These are phyloP conservation scores for Muschampia plurimacula DNA, from an alignment of 2,888 invertebrate species.

Conservation along the genomic window DNA sequence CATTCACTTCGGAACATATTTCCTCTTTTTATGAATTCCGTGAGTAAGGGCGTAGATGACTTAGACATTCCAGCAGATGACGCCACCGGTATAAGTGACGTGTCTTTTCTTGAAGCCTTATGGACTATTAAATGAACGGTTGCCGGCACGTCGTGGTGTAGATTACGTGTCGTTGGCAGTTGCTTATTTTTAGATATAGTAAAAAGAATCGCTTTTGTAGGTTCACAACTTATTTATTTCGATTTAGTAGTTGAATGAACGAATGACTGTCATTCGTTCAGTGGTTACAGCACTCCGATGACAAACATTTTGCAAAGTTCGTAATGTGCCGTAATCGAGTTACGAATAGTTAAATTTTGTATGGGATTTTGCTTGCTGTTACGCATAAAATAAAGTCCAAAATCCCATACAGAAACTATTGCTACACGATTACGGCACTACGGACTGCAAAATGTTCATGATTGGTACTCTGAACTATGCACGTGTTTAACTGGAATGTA, in stretches of 20 bases:
- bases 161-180: slow-evolving; percentile 2
- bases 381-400: no score
- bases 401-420: no score
- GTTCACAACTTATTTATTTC: slow-evolving; percentile 18
- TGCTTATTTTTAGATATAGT: not conserved
- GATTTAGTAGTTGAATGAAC: not conserved
- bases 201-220: slow-evolving; percentile 17
- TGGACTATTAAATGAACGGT: not conserved
- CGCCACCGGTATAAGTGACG: not conserved
- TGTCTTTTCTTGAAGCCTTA: not conserved
- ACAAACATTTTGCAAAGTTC: no score
- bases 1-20: not conserved
- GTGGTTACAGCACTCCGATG: not conserved
- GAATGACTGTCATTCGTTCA: not conserved
- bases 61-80: slow-evolving; percentile 14
- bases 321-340: no score
- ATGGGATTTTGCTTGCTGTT: no score
- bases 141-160: slow-evolving; percentile 1
- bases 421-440: no score
- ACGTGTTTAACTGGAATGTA: not conserved
- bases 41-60: not conserved
- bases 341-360: no score
- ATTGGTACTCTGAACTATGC: not conserved
- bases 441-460: no score
- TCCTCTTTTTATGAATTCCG: slow-evolving; percentile 4